Percentiles rank a stretch among this genome's conserved stretches.
These are phyloP conservation scores for Sarotherodon lohbergeri DNA, from an alignment of 2,113 vertebrate genomes.

Conservation along the genomic window DNA sequence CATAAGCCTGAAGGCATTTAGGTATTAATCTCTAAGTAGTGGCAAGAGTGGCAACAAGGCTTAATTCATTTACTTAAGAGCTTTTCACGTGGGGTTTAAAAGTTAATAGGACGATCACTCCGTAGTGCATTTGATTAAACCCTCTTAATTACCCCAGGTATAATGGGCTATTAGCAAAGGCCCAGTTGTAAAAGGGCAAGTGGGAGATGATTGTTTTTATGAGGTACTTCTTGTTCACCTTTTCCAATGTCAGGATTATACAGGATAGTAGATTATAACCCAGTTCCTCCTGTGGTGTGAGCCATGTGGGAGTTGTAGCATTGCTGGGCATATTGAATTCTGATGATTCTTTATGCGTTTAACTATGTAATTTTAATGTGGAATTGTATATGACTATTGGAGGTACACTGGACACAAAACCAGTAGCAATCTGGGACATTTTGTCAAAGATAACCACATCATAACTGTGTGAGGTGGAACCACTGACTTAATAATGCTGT, in stretches of 20 bases:
- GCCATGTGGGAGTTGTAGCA: not conserved
- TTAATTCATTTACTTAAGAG: slow-evolving; percentile 72
- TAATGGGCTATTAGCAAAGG: slow-evolving; percentile 69
- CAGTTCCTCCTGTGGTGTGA: not conserved
- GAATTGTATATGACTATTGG: fast-evolving
- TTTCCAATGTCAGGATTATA: slow-evolving; percentile 50
- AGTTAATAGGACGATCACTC: slow-evolving; percentile 71
- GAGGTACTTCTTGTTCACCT: slow-evolving; percentile 59
- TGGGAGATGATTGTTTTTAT: slow-evolving; percentile 67
- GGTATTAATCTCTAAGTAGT: slow-evolving; percentile 63
- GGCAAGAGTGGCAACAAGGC: slow-evolving; percentile 60
- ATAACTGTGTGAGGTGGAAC: not conserved
- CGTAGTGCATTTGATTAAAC: slow-evolving; percentile 70
- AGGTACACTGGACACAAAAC: not conserved
- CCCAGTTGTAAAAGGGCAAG: slow-evolving; percentile 66
- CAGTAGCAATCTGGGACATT: not conserved
- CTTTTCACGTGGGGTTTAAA: slow-evolving; percentile 71
- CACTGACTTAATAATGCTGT: not conserved
- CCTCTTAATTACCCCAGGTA: slow-evolving; percentile 71
- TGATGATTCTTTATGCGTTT: not conserved
- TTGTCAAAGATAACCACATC: not conserved
- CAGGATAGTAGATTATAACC: slow-evolving; percentile 23
- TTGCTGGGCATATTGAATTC: not conserved
- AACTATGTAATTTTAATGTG: not conserved
- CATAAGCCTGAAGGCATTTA: slow-evolving; percentile 50